These are phyloP conservation scores for Sebastes minor DNA, from an alignment of 2,797 vertebrate species.

Conservation along the genomic window DNA sequence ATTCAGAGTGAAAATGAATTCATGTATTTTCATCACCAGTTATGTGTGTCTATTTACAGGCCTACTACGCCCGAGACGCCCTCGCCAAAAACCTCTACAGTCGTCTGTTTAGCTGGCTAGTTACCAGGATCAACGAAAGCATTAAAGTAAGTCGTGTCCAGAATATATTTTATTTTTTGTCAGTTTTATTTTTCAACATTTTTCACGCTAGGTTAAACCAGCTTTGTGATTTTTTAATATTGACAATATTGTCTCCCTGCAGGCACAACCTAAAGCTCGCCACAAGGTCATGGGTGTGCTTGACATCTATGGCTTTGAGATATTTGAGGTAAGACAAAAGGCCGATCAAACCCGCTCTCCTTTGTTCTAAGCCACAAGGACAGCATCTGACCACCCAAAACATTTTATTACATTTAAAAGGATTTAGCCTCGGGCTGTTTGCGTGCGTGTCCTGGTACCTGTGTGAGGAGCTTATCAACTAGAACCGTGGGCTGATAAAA, in stretches of 20 bases:
- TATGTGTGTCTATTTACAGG: conserved; percentile 78
- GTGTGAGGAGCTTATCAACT: conserved; percentile 42
- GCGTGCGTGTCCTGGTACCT: conserved; percentile 25
- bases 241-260: conserved; percentile 31
- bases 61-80: conserved; percentile 97
- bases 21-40: not conserved
- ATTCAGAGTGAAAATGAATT: not conserved
- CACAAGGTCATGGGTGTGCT: conserved; percentile 99
- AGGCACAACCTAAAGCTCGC: conserved; percentile 93
- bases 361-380: conserved; percentile 2
- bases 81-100: conserved; percentile 98
- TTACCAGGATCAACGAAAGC: conserved; percentile 97
- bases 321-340: conserved; percentile 92
- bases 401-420: conserved; percentile 29
- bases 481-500: conserved; percentile 38
- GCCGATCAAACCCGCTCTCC: not conserved
- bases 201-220: not conserved
- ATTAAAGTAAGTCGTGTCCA: conserved; percentile 87
- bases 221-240: not conserved
- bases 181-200: not conserved
- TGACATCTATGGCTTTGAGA: conserved; percentile 99
- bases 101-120: conserved; percentile 96
- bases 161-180: not conserved
- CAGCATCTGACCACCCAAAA: conserved; percentile 16
- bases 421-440: conserved; percentile 36